Conservation (phyloP, 2,797 vertebrate genomes). For the Loris lydekkerianus region DNA sequence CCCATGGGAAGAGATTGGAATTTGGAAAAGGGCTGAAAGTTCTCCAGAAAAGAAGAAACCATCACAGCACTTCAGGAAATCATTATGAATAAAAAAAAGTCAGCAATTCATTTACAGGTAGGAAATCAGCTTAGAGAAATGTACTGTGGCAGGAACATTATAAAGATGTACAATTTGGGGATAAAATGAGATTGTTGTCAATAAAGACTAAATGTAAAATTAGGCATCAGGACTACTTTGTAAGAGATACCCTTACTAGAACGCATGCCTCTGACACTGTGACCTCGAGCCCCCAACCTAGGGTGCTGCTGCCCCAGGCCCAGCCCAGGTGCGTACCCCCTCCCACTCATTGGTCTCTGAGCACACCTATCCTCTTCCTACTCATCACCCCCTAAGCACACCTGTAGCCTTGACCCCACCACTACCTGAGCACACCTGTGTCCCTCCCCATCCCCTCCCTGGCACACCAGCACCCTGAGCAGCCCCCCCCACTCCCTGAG, state of each 20-base stretch:
- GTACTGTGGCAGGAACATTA: fast-evolving
- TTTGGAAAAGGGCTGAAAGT: background rate
- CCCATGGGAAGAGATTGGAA: too few species aligned
- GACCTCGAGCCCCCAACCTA: background rate
- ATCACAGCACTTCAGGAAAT: background rate
- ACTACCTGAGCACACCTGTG: too few species aligned
- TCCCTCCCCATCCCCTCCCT: fast-evolving
- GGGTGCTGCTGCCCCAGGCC: fast-evolving
- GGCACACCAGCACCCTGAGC: background rate
- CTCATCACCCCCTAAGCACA: conserved; percentile 86
- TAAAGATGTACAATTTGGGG: background rate
- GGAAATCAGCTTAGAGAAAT: background rate
- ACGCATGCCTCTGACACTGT: fast-evolving
- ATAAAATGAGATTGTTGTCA: fast-evolving
- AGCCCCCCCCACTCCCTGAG: conserved; percentile 88
- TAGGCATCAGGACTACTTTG: fast-evolving
- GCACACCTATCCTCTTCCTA: conserved; percentile 81
- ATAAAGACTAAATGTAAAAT: background rate
- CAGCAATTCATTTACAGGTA: fast-evolving
- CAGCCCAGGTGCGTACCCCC: background rate
- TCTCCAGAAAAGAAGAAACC: background rate
- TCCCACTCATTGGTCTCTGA: conserved; percentile 87
- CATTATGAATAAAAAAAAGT: fast-evolving
- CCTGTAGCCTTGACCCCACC: background rate
- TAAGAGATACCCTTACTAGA: background rate